These are phyloP conservation scores for Calameuta filiformis DNA, from an alignment of 2,888 invertebrate genomes.

Conservation along the genomic window DNA sequence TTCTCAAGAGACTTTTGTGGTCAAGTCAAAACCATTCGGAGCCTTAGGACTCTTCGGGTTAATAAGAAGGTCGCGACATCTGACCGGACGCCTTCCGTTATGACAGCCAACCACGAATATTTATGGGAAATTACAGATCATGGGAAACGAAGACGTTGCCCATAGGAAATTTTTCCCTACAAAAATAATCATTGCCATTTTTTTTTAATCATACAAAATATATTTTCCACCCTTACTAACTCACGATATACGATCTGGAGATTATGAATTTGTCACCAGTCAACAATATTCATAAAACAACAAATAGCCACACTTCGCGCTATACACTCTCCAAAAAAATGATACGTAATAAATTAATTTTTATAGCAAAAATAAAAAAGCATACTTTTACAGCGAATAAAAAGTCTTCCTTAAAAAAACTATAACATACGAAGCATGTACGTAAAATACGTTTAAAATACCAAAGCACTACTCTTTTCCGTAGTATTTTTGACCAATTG, in stretches of 20 bases:
- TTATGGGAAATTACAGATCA: conserved; percentile 56
- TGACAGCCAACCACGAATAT: conserved; percentile 54
- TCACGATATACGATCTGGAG: background rate
- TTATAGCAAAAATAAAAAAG: background rate
- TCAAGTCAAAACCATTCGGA: conserved; percentile 46
- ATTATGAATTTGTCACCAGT: background rate
- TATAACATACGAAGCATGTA: background rate
- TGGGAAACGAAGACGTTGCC: conserved; percentile 43
- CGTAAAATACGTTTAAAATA: background rate
- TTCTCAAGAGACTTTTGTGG: conserved; percentile 53
- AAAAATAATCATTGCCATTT: conserved; percentile 7
- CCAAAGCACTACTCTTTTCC: background rate
- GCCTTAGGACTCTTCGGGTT: conserved; percentile 40
- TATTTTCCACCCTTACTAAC: background rate
- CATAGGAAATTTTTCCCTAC: background rate
- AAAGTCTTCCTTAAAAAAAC: background rate
- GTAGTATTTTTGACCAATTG: background rate
- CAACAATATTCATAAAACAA: no score
- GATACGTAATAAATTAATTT: background rate
- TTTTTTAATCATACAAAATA: conserved; percentile 9
- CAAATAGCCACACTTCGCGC: background rate
- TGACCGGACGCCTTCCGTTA: conserved; percentile 58
- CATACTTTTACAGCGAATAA: background rate
- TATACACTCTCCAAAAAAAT: background rate
- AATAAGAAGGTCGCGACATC: conserved; percentile 60